Base-by-base conservation (phyloP, 1,140 invertebrate species). In the Sogatella furcifera region DNA sequence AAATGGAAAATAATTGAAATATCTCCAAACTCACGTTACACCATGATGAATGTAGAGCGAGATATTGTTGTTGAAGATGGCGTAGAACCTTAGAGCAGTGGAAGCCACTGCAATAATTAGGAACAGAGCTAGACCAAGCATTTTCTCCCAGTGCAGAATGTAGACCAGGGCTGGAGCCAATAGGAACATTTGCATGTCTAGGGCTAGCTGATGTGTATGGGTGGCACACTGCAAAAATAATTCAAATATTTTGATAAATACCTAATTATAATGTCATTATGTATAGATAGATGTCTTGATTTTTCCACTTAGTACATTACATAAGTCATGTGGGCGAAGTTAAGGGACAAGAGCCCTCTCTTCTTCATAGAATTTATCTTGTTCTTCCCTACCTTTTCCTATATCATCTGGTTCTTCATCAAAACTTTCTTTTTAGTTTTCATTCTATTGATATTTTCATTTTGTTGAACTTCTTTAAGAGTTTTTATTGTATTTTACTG, bases 151-250 rank as follows among this genome's bases (percentile, higher is more conserved):
- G 44, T 78, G 76, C 9, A 86, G 73, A 15, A 85, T 77, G 74
- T 84, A 85, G 0, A 90, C 78, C 5, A 92, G 69, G 0, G 88
- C 70, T 2, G 88, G 82, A 9, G 85, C 81, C 2, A 88, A 57
- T 34, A 89, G 72, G 44, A 86, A 89, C 22, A 92, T 77, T 71
- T 92, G 89, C 79, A 90, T 85, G 67, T 93, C 90, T 67, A 91
- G 71, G 0, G 89, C 88, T 56, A 93, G 68, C 62, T 85, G 83
- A 66, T 85, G 80, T 0, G 81, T 84, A 66, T 84, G 82, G 4
- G 83, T 77, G 14, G 82, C 82, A 65, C 84, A 86, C 84, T 86
- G 6, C 70, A 52, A 76, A 75, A 52, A 59, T 66, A 62, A 38
- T 38, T 31, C 5, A 49, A 28, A 22, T 6, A 38, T 38, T 1